Percentiles rank a stretch among this genome's conserved stretches.
Evolutionary conservation across 2,113 vertebrate genomes (phyloP).

Genomic region (Orcinus orca): DNA sequence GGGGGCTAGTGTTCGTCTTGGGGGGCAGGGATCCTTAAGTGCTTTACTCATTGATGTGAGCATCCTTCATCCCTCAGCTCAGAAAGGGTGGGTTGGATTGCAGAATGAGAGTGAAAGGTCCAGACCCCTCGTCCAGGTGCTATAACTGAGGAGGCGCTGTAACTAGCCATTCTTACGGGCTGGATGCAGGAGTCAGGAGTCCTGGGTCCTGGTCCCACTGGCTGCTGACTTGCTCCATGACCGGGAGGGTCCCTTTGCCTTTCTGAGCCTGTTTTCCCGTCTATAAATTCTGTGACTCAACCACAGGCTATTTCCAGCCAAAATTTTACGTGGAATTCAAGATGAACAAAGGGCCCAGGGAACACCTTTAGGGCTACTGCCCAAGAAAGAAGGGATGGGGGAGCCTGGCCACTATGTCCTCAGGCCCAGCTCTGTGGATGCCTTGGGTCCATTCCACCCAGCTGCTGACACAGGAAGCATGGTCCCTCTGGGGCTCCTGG

Average conservation of each 20-base stretch:
- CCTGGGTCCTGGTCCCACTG: background rate
- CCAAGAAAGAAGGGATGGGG: background rate
- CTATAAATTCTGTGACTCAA: background rate
- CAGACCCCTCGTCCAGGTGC: background rate
- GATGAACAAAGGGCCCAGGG: background rate
- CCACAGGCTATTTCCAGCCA: background rate
- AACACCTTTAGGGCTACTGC: background rate
- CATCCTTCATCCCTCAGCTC: background rate
- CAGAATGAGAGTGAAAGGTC: too few species aligned
- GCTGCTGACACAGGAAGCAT: background rate
- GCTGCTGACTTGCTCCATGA: background rate
- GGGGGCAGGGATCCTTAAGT: too few species aligned
- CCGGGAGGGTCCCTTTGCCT: background rate
- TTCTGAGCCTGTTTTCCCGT: background rate
- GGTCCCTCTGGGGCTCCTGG: background rate
- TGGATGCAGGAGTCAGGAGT: background rate
- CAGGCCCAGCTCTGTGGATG: background rate
- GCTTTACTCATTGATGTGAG: background rate
- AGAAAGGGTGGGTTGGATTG: background rate
- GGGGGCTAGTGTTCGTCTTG: background rate
- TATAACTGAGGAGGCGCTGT: background rate
- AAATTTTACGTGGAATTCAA: background rate
- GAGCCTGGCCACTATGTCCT: background rate
- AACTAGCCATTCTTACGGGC: rapidly evolving
- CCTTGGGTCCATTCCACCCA: background rate